These are phyloP conservation scores for Scrobipalpa atriplicella DNA, from an alignment of 2,888 invertebrate species.

Conservation along the genomic window DNA sequence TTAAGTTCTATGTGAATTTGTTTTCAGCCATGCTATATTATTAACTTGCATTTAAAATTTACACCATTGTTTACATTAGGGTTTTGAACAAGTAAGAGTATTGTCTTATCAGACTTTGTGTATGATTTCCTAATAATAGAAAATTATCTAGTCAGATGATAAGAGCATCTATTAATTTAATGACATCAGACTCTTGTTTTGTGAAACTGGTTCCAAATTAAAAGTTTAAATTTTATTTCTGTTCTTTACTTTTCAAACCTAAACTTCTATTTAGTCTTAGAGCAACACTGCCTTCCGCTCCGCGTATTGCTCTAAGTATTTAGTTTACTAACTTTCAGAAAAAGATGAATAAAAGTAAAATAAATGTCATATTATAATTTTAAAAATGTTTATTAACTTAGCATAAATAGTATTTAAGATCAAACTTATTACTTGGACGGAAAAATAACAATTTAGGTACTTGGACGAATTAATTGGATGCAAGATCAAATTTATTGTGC, in stretches of 20 bases:
- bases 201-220: slow-evolving; percentile 49
- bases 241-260: not conserved
- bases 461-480: too few relatives aligned
- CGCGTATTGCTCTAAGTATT: too few relatives aligned
- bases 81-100: slow-evolving; percentile 4
- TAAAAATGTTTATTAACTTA: too few relatives aligned
- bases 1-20: not conserved
- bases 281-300: too few relatives aligned
- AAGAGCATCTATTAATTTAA: slow-evolving; percentile 37
- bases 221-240: slow-evolving; percentile 42
- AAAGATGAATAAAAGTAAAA: too few relatives aligned
- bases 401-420: too few relatives aligned
- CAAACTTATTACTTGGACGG: too few relatives aligned
- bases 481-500: too few relatives aligned
- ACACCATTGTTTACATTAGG: not conserved
- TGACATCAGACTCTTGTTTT: slow-evolving; percentile 40
- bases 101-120: not conserved
- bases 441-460: too few relatives aligned
- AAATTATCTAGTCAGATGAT: slow-evolving; percentile 56
- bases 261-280: too few relatives aligned
- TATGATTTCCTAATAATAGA: slow-evolving; percentile 27
- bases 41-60: slow-evolving; percentile 19
- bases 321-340: too few relatives aligned
- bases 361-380: too few relatives aligned
- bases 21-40: slow-evolving; percentile 18